Conservation (phyloP, 2,888 invertebrate genomes). For the Operophtera brumata region DNA sequence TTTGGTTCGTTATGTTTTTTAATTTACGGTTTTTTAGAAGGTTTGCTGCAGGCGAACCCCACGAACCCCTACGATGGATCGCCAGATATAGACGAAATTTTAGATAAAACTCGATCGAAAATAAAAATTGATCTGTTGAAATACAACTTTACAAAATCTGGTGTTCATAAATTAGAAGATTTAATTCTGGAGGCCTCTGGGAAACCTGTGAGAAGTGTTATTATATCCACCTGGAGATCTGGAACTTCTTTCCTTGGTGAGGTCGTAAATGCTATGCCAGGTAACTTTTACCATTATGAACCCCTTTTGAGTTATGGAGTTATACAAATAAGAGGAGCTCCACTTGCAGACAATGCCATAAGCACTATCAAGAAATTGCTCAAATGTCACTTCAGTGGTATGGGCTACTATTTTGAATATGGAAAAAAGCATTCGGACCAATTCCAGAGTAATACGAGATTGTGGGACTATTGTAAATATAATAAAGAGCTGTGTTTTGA, state of each 20-base stretch:
- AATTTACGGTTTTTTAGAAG: conserved; percentile 71
- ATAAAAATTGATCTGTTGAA: conserved; percentile 63
- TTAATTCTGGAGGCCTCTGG: conserved; percentile 86
- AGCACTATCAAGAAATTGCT: conserved; percentile 85
- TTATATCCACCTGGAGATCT: conserved; percentile 94
- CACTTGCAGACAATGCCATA: conserved; percentile 84
- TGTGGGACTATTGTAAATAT: conserved; percentile 90
- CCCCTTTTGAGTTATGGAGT: conserved; percentile 91
- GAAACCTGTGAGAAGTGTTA: conserved; percentile 86
- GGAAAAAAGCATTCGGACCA: conserved; percentile 89
- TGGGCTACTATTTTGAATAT: conserved; percentile 88
- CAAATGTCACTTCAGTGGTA: conserved; percentile 86
- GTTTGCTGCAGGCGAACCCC: conserved; percentile 53
- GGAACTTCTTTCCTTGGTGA: conserved; percentile 95
- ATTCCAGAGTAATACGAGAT: conserved; percentile 90
- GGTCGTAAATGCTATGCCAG: conserved; percentile 90
- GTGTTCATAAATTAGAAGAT: conserved; percentile 81
- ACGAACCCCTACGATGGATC: conserved; percentile 65
- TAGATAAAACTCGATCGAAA: conserved; percentile 63
- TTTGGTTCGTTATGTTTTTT: too few relatives aligned
- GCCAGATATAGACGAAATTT: conserved; percentile 61
- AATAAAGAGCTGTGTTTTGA: conserved; percentile 74
- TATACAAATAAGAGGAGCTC: conserved; percentile 88
- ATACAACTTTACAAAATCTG: conserved; percentile 63
- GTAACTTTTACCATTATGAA: conserved; percentile 94